Evolutionary conservation across 2,797 vertebrate species (phyloP), one percentile per base, ranked within the genome.

Genomic region (Cygnus olor): DNA sequence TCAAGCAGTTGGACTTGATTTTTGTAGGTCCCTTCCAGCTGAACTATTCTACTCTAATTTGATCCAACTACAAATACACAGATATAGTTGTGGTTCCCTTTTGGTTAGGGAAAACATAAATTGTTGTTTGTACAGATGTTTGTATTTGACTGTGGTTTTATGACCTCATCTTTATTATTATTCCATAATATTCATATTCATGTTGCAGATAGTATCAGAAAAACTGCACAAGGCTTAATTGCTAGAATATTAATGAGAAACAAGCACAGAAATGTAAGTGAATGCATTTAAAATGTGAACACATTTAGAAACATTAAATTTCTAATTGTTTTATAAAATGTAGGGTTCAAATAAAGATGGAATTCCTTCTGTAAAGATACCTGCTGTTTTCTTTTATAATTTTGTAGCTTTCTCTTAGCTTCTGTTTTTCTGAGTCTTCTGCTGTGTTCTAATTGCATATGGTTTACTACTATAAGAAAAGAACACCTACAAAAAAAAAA

Each of bases 401-500:
- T 81, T 79, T 80, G 27, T 79, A 63, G 38, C 60, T 89, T 89
- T 88, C 57, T 76, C 36, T 49, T 58, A 81, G 17, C 72, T 81
- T 65, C 42, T 85, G 21, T 69, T 54, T 88, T 84, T 69, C 28
- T 11, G 19, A 83, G 42, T 80, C 21, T 87, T 94, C 66, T 85
- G 21, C 79, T 81, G 22, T 85, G 60, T 70, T 95, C 85, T 96
- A 91, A 88, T 93, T 94, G 47, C 76, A 71, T 91, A 24, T 90
- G 81, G 63, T 92, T 94, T 89, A 85, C 47, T 85, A 56, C 76
- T 93, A 42, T 85, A 87, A 85, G 76, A 81, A 53, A 53, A 89
- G 85, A 96, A 74, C 64, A 71, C 70, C 78, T 95, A 22, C 22
- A 0, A n/a, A 21, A 44, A 21, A 45, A 45, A 93, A 77, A 88